These are phyloP conservation scores for Chrysemys picta DNA, from an alignment of 2,113 vertebrate species.

Conservation along the genomic window DNA sequence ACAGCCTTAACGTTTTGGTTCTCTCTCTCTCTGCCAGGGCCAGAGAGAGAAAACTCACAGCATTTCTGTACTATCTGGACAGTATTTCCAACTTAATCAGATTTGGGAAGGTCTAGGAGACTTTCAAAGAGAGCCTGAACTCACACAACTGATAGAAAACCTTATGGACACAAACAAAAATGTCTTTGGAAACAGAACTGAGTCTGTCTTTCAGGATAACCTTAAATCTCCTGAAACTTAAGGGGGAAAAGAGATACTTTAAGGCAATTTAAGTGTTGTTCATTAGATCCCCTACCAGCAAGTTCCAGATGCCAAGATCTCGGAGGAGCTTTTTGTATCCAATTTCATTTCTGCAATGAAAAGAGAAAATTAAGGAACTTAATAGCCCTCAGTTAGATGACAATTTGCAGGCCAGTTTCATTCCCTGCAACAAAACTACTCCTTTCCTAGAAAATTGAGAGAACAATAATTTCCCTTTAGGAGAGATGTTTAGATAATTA, in stretches of 20 bases:
- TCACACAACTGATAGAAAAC: background rate
- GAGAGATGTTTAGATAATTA: constrained; percentile 11
- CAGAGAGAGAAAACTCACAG: background rate
- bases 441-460: constrained; percentile 12
- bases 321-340: background rate
- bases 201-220: background rate
- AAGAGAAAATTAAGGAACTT: background rate
- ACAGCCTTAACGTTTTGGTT: background rate
- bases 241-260: background rate
- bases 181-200: background rate
- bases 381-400: background rate
- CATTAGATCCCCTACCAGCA: background rate
- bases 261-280: background rate
- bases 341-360: background rate
- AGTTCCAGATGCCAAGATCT: background rate
- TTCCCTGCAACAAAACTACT: constrained; percentile 7
- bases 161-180: background rate
- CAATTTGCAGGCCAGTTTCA: constrained; percentile 32
- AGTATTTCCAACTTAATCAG: background rate
- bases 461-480: background rate
- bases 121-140: background rate
- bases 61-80: background rate
- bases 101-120: background rate
- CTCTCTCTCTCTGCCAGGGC: background rate
- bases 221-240: background rate